Conservation (phyloP, 2,113 vertebrate genomes). For the Oryzias javanicus region DNA sequence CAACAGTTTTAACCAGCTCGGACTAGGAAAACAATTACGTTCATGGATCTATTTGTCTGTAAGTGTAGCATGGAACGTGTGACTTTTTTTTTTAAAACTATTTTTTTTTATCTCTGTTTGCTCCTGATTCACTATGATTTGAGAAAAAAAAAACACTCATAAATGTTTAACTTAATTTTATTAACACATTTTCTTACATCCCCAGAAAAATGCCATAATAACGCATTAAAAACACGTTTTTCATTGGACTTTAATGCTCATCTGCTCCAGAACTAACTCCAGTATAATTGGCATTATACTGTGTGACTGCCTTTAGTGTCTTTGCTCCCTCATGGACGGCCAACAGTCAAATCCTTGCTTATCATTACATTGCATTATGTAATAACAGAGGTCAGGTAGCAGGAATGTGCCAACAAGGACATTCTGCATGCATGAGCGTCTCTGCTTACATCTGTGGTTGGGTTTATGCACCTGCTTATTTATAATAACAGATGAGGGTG, state of each 20-base stretch:
- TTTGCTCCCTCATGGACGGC: conserved; percentile 36
- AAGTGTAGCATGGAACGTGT: no score
- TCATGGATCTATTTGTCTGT: no score
- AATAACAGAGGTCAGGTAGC: conserved; percentile 39
- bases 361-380: conserved; percentile 41
- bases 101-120: no score
- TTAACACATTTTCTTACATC: no score
- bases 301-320: conserved; percentile 30
- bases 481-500: neutral
- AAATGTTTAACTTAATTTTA: no score
- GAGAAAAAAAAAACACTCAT: no score
- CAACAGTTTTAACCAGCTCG: no score
- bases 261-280: conserved; percentile 19
- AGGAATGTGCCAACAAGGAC: conserved; percentile 25
- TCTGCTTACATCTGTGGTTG: conserved; percentile 21
- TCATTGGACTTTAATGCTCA: neutral
- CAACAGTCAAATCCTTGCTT: conserved; percentile 48
- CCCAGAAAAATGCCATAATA: no score
- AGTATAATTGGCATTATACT: conserved; percentile 28
- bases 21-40: no score
- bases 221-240: no score
- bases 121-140: no score
- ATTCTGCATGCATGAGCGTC: conserved; percentile 7
- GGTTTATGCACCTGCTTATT: conserved; percentile 42
- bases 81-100: no score